A percentile compares a stretch with the other conserved stretches of the same genome.
These are phyloP conservation scores for Holocentrus rufus DNA, from an alignment of 2,797 vertebrate genomes.

Conservation along the genomic window DNA sequence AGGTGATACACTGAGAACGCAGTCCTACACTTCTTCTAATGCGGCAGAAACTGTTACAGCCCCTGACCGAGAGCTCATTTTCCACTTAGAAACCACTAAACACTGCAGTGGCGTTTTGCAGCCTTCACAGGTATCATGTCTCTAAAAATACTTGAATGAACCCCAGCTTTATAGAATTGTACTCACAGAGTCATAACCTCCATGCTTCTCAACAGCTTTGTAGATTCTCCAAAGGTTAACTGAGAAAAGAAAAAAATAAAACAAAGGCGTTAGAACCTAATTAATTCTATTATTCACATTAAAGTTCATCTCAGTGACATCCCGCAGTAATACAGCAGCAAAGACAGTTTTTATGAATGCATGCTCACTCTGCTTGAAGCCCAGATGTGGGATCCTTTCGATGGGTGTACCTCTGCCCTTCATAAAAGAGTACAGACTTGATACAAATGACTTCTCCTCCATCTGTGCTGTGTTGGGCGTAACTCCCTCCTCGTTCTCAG, in stretches of 20 bases:
- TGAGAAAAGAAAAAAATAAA: slow-evolving; percentile 64
- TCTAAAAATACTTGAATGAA: not conserved
- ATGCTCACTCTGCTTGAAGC: slow-evolving; percentile 95
- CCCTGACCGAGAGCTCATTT: slow-evolving; percentile 35
- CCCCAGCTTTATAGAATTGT: not conserved
- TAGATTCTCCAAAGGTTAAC: slow-evolving; percentile 97
- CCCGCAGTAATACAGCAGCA: not conserved
- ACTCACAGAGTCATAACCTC: slow-evolving; percentile 93
- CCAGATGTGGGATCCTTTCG: slow-evolving; percentile 94
- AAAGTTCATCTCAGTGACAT: not conserved
- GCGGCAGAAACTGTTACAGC: slow-evolving; percentile 36
- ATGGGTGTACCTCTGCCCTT: slow-evolving; percentile 92
- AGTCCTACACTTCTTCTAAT: slow-evolving; percentile 49
- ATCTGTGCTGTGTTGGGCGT: slow-evolving; percentile 57
- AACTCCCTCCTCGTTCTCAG: slow-evolving; percentile 72
- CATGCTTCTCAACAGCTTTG: slow-evolving; percentile 92
- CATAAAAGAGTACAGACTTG: slow-evolving; percentile 92
- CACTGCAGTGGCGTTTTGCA: not conserved
- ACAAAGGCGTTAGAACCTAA: not conserved
- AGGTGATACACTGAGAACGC: slow-evolving; percentile 15
- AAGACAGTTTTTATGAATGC: not conserved
- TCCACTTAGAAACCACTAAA: slow-evolving; percentile 41
- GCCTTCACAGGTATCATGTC: not conserved
- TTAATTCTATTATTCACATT: not conserved
- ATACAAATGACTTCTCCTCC: slow-evolving; percentile 89